Evolutionary conservation across 2,797 vertebrate species (phyloP).

Genomic region (Synanceia verrucosa): DNA sequence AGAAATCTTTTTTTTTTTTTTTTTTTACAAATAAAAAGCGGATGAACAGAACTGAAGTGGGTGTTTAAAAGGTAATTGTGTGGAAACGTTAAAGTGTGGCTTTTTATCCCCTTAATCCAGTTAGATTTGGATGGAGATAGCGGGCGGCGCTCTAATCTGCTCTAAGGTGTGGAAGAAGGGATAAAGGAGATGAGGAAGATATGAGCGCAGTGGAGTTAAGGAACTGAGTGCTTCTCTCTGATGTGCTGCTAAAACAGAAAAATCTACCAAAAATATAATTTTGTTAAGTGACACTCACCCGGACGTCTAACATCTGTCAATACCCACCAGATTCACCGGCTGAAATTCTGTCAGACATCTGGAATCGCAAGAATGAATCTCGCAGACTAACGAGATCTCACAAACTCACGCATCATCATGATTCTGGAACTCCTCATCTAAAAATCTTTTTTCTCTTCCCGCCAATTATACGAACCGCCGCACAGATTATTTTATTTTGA

Average conservation of each 20-base stretch:
- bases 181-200: constrained; percentile 71
- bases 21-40: constrained; percentile 34
- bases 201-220: constrained; percentile 21
- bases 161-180: constrained; percentile 73
- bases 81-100: constrained; percentile 69
- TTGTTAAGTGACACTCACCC: too few relatives aligned
- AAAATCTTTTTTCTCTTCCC: too few relatives aligned
- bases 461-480: too few relatives aligned
- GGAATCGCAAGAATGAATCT: too few relatives aligned
- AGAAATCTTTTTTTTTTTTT: constrained; percentile 38
- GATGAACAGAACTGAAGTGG: constrained; percentile 51
- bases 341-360: too few relatives aligned
- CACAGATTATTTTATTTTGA: too few relatives aligned
- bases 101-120: constrained; percentile 76
- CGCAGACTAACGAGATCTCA: too few relatives aligned
- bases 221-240: constrained; percentile 15
- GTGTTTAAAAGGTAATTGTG: constrained; percentile 72
- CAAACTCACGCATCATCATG: too few relatives aligned
- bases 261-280: constrained; percentile 2
- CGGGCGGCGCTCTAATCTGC: constrained; percentile 66
- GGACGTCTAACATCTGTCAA: too few relatives aligned
- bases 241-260: background rate
- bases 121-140: constrained; percentile 74
- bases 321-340: too few relatives aligned
- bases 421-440: too few relatives aligned